Base-by-base conservation (phyloP, 2,888 invertebrate genomes). In the Orthonychiurus folsomi region DNA sequence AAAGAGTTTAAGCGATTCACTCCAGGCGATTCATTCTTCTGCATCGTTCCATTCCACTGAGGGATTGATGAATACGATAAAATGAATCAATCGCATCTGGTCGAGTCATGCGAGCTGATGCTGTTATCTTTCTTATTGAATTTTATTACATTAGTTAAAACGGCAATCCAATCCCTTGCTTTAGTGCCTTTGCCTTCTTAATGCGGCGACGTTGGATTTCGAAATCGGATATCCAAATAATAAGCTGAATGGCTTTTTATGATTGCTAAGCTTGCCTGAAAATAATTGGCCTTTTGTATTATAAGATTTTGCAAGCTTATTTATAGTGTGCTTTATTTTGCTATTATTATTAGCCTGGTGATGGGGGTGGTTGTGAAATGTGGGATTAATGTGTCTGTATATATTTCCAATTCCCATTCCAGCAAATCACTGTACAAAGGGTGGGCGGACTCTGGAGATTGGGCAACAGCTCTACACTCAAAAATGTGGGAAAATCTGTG, bases 381-480 rank as follows among this genome's bases (percentile, higher is more conserved):
- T 37, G 37, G 15, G 15, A 37, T 37, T 37, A 9, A 37, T n/a
- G n/a, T n/a, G 15, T 37, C 15, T 37, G 37, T 37, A 37, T 15
- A 37, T 37, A 37, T 37, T 37, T 52, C n/a, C 52, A 21, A 21
- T 12, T 52, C 20, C 24, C 48, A 48, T 60, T 60, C 28, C 54
- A 61, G 61, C 21, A 20, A 23, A 26, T 15, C 21, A 21, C 26
- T 72, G 72, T 50, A 58, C 61, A 28, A 59, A 50, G 28, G 65
- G 66, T 25, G 69, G 65, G 1, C 62, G 64, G n/a, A 65, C 64
- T 21, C 57, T 70, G 37, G 63, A 63, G 50, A 56, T 65, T 52
- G 72, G 70, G 12, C 56, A 68, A 9, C 67, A 64, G 23, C 53
- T 67, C 52, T 72, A 68, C 63, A 60, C 62, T 28, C 65, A 72